Conservation (phyloP, 2,888 invertebrate species). For the Boloria selene region DNA sequence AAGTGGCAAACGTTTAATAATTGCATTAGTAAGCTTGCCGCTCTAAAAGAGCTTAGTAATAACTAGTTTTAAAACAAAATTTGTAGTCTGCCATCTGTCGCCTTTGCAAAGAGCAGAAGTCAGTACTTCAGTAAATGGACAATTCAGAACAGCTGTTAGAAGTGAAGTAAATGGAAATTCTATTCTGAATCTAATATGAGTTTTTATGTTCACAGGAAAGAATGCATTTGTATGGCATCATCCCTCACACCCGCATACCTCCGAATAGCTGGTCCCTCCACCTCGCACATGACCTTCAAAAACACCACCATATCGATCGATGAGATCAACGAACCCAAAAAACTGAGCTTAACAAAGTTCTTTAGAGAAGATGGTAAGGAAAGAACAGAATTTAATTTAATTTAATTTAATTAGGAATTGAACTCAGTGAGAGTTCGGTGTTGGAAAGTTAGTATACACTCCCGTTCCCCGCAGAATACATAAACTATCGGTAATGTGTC, state of each 20-base stretch:
- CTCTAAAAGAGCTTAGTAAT: no score
- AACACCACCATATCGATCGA: constrained; percentile 64
- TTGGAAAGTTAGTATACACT: no score
- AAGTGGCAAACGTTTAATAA: no score
- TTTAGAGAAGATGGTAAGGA: constrained; percentile 37
- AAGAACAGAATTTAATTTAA: neutral
- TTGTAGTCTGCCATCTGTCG: no score
- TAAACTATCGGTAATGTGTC: no score
- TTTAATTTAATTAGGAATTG: no score
- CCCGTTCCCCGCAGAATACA: no score
- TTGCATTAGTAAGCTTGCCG: neutral
- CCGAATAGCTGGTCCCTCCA: constrained; percentile 87
- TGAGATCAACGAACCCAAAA: constrained; percentile 40
- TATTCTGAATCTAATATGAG: neutral
- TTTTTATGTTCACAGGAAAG: constrained; percentile 65
- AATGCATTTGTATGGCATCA: constrained; percentile 84
- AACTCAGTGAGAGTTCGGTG: no score
- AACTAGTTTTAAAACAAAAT: no score
- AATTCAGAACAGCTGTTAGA: no score
- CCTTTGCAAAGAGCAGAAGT: no score
- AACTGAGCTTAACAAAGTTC: constrained; percentile 33
- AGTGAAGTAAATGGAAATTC: neutral
- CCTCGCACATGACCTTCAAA: constrained; percentile 70
- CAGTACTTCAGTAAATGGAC: no score
- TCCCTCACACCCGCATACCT: constrained; percentile 88